phyloP scores from a whole-genome alignment of 2,888 invertebrate genomes.

The Leuctra nigra region DNA sequence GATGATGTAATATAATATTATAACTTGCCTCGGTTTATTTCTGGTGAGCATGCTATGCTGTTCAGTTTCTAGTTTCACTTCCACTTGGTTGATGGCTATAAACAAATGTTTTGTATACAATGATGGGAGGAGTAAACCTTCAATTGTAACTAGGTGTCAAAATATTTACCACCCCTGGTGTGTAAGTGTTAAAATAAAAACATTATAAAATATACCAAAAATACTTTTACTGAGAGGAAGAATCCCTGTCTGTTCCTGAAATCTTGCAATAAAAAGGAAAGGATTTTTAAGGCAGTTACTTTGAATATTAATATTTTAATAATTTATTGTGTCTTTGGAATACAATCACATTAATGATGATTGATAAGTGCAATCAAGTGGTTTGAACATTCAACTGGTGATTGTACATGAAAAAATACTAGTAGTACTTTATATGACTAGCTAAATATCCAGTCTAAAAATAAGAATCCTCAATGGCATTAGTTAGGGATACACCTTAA shows the following conservation, averaged over 20 bases:
- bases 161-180: slow-evolving; percentile 30
- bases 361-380: too few relatives aligned
- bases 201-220: too few relatives aligned
- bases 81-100: slow-evolving; percentile 29
- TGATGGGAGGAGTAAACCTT: slow-evolving; percentile 27
- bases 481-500: too few relatives aligned
- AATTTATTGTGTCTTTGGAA: slow-evolving; percentile 23
- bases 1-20: not conserved
- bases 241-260: too few relatives aligned
- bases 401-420: not conserved
- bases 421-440: not conserved
- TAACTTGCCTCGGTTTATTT: not conserved
- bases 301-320: too few relatives aligned
- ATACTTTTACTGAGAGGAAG: too few relatives aligned
- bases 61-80: slow-evolving; percentile 19
- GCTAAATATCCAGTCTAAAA: not conserved
- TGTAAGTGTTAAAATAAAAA: slow-evolving; percentile 31
- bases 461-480: too few relatives aligned
- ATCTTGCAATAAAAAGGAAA: too few relatives aligned
- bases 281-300: too few relatives aligned
- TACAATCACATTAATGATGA: slow-evolving; percentile 24
- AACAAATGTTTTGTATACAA: slow-evolving; percentile 31
- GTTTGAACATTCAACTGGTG: not conserved
- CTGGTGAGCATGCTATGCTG: not conserved
- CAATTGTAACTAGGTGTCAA: slow-evolving; percentile 31